Percentiles rank a stretch among this genome's conserved stretches.
phyloP scores from a whole-genome alignment of 2,797 vertebrate genomes.

The Anomalospiza imberbis region DNA sequence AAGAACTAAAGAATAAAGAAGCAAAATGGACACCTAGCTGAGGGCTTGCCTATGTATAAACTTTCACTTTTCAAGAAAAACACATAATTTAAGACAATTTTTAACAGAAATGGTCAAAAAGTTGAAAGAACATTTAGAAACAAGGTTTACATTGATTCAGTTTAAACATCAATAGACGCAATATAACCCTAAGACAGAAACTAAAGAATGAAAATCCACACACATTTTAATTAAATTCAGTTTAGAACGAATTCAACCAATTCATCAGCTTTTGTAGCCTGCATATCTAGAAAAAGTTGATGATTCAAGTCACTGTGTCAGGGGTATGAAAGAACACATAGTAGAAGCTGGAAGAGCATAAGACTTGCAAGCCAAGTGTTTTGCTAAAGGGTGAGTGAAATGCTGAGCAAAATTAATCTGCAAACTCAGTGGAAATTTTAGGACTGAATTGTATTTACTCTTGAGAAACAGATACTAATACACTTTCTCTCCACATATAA shows the following conservation, averaged over 20 bases:
- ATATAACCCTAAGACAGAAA: neutral
- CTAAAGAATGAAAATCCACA: neutral
- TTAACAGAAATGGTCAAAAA: neutral
- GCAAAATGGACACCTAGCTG: neutral
- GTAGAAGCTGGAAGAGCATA: neutral
- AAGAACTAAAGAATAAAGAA: neutral
- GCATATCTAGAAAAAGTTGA: neutral
- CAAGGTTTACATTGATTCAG: neutral
- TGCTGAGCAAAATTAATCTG: neutral
- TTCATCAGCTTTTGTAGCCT: neutral
- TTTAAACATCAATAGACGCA: constrained; percentile 38
- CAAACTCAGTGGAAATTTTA: neutral
- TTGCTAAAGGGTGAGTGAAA: neutral
- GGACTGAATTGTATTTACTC: neutral
- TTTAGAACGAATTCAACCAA: constrained; percentile 13
- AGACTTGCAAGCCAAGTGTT: neutral
- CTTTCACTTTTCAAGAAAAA: neutral
- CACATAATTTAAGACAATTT: neutral
- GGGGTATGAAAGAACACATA: neutral
- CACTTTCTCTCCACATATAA: neutral
- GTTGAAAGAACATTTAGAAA: neutral
- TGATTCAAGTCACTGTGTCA: neutral
- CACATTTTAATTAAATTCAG: constrained; percentile 31
- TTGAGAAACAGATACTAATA: neutral
- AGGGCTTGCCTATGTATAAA: neutral